Conservation (phyloP, 1,140 invertebrate genomes). For the Arctopsyche grandis region DNA sequence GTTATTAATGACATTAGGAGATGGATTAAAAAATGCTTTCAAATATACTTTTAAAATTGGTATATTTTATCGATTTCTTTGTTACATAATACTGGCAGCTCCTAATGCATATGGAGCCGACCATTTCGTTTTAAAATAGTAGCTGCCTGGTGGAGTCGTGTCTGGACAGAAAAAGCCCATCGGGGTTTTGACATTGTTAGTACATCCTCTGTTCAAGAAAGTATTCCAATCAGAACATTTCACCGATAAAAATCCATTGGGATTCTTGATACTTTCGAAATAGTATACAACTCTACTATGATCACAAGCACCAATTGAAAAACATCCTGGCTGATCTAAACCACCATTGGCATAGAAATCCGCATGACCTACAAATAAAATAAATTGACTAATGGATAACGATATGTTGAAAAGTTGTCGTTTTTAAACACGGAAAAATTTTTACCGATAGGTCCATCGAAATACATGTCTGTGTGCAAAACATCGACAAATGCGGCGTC, state of each 20-base stretch:
- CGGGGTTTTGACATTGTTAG: no score
- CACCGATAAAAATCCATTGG: background rate
- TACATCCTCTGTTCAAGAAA: background rate
- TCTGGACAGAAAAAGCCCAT: background rate
- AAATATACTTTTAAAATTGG: no score
- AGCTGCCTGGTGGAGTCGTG: background rate
- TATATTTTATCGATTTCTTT: no score
- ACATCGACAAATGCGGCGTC: no score
- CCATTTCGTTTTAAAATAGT: background rate
- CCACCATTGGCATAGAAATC: no score
- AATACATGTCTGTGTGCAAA: no score
- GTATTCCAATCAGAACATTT: background rate
- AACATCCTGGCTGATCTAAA: background rate
- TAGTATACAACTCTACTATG: background rate
- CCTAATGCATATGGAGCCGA: background rate
- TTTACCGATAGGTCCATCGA: no score
- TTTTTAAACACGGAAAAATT: no score
- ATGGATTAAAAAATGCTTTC: no score
- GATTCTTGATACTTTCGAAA: background rate
- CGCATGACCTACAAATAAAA: no score
- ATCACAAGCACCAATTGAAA: background rate
- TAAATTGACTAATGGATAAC: no score
- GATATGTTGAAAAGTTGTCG: background rate
- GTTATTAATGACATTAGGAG: no score
- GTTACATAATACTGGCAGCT: background rate